These are phyloP conservation scores for Perizoma affinitatum DNA, from an alignment of 2,888 invertebrate species.

Conservation along the genomic window DNA sequence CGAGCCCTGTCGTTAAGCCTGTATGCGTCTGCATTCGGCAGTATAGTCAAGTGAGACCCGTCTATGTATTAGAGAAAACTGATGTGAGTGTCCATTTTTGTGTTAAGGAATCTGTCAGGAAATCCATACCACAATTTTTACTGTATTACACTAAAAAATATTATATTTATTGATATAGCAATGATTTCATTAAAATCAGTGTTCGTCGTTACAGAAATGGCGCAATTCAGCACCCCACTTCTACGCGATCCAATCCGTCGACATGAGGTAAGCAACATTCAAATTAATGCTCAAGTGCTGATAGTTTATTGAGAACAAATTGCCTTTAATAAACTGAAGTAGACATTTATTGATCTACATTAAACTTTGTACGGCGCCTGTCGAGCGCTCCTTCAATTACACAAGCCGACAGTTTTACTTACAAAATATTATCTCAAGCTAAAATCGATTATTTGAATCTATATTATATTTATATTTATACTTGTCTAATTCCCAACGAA, in stretches of 20 bases:
- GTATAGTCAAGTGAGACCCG: constrained; percentile 79
- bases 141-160: constrained; percentile 9
- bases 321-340: constrained; percentile 60
- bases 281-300: constrained; percentile 47
- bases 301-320: constrained; percentile 63
- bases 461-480: no score
- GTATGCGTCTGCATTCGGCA: constrained; percentile 59
- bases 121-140: background rate
- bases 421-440: background rate
- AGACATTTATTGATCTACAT: constrained; percentile 75
- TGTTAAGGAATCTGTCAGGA: constrained; percentile 21
- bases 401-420: constrained; percentile 41
- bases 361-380: constrained; percentile 61
- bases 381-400: constrained; percentile 58
- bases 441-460: no score
- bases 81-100: constrained; percentile 69
- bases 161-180: constrained; percentile 8
- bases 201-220: constrained; percentile 74
- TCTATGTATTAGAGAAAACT: constrained; percentile 70
- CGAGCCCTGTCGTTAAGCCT: constrained; percentile 53
- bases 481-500: no score
- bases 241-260: constrained; percentile 74
- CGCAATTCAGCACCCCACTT: constrained; percentile 76
- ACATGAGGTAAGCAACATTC: constrained; percentile 67
- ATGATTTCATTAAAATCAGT: constrained; percentile 23